Percentiles rank a stretch among this genome's conserved stretches.
Conservation (phyloP, 1,140 invertebrate genomes). For the Galleria mellonella region DNA sequence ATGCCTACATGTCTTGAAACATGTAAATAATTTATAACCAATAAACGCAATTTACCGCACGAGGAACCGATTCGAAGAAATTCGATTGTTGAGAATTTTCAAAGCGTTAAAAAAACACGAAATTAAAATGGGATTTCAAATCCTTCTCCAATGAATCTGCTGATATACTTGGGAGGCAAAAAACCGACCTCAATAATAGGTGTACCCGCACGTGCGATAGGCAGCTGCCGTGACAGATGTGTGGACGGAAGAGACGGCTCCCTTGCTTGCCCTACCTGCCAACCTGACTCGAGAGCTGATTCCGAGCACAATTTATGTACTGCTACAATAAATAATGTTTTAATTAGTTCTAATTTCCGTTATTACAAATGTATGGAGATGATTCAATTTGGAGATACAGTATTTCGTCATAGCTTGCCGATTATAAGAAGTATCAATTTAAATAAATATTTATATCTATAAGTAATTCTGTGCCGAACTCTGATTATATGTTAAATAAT, state of each 20-base stretch:
- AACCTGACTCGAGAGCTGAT: conserved; percentile 38
- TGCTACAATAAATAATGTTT: conserved; percentile 16
- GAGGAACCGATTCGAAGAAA: not conserved
- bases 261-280: conserved; percentile 37
- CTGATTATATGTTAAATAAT: too few relatives aligned
- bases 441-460: too few relatives aligned
- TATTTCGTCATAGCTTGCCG: too few relatives aligned
- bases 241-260: conserved; percentile 47
- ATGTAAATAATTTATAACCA: too few relatives aligned
- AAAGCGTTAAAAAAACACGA: not conserved
- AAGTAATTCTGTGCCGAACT: too few relatives aligned
- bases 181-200: conserved; percentile 61
- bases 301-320: too few relatives aligned
- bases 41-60: too few relatives aligned
- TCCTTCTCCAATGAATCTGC: conserved; percentile 33
- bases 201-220: conserved; percentile 58
- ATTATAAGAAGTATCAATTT: too few relatives aligned
- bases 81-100: too few relatives aligned
- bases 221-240: conserved; percentile 69
- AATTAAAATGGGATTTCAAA: not conserved
- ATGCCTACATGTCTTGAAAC: too few relatives aligned
- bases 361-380: conserved; percentile 18
- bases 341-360: conserved; percentile 23
- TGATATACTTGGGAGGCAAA: conserved; percentile 45
- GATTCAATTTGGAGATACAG: conserved; percentile 9